Base-by-base conservation (phyloP, 2,888 invertebrate species). In the Drosophila parthenogenetica region DNA sequence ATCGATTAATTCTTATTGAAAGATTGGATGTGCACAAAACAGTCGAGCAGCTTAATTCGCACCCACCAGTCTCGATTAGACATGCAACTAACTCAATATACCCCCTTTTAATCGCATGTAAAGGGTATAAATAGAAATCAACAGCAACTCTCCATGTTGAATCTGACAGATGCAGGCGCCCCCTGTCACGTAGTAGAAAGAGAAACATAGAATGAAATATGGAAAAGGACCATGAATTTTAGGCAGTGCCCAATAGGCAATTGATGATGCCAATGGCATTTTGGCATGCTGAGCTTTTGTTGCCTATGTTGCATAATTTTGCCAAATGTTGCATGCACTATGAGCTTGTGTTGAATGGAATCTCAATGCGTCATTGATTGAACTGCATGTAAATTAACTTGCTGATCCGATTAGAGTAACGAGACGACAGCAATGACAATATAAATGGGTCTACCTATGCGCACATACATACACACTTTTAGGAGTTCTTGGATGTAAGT, bases 301-400 rank as follows among this genome's bases (percentile, higher is more conserved):
- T 19, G 49, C 3, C 16, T 3, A 1, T 37, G 37, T 22, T 14
- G 51, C 45, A 42, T 29, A 14, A 16, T 35, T 32, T 25, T 43
- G 42, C 58, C 53, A 42, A 48, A 39, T 62, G 58, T 65, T 71
- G 72, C 73, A 69, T 49, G 32, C 71, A 71, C 22, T 32, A 43
- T 19, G 55, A 43, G 37, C 39, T 25, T 1, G 48, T 48, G 22
- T 25, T 49, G 32, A 19, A 45, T 35, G 40, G 51, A 43, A 50
- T 54, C 53, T 81, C 80, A 84, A 87, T 79, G 77, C 58, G 69
- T 64, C 74, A 71, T 79, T 84, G 83, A 84, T 84, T 84, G 83
- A 81, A 85, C 77, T 84, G 83, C 83, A 87, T 85, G 83, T 79
- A 84, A 84, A 84, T 84, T 87, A 87, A 82, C 83, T 87, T 85